phyloP scores from a whole-genome alignment of 2,113 vertebrate genomes.

The Corydoras maculifer region DNA sequence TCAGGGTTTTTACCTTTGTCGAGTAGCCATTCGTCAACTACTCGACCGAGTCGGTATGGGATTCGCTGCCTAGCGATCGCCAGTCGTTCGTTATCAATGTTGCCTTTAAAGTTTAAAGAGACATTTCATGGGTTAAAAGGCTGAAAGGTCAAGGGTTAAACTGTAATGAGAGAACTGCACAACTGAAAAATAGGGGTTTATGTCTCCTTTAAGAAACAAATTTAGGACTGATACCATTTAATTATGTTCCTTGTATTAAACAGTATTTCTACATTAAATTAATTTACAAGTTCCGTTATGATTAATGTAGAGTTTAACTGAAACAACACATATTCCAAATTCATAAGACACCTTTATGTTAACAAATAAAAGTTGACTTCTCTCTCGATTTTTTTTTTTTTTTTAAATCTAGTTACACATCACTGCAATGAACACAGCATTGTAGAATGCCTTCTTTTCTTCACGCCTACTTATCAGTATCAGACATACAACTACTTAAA shows the following conservation, averaged over 20 bases:
- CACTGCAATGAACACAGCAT: conserved; percentile 80
- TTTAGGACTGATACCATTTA: conserved; percentile 60
- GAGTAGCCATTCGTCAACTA: conserved; percentile 99
- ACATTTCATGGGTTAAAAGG: conserved; percentile 99
- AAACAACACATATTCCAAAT: conserved; percentile 81
- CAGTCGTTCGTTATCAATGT: conserved; percentile 99
- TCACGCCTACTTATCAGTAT: conserved; percentile 78
- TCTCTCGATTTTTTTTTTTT: conserved; percentile 63
- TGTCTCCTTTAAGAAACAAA: conserved; percentile 77
- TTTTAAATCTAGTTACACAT: conserved; percentile 83
- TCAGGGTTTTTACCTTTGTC: conserved; percentile 99
- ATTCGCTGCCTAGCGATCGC: conserved; percentile 99
- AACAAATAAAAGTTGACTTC: conserved; percentile 70
- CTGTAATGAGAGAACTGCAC: conserved; percentile 93
- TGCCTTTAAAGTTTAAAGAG: conserved; percentile 99
- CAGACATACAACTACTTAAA: conserved; percentile 59
- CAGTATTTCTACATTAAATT: conserved; percentile 82
- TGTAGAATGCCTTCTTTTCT: conserved; percentile 80
- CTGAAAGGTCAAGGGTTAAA: conserved; percentile 99
- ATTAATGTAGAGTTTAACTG: conserved; percentile 88
- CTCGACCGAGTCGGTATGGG: conserved; percentile 99
- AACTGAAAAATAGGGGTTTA: conserved; percentile 77
- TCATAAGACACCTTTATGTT: conserved; percentile 79
- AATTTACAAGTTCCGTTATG: conserved; percentile 84
- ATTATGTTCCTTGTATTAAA: neutral